Conservation (phyloP, 2,113 vertebrate species). For the Bombycilla garrulus region DNA sequence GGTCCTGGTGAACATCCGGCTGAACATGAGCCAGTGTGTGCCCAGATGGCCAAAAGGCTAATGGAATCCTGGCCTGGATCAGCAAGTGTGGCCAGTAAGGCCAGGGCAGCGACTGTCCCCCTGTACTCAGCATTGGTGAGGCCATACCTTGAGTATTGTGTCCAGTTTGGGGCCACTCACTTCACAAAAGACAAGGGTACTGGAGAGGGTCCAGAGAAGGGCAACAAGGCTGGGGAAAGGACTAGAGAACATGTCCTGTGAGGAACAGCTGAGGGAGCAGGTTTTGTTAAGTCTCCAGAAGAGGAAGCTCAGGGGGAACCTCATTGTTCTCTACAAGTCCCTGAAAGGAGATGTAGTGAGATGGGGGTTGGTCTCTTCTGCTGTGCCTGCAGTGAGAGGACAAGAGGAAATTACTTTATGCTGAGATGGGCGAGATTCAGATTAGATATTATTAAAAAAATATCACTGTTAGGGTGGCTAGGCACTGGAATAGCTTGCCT, state of each 20-base stretch:
- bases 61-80: neutral
- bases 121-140: neutral
- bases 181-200: neutral
- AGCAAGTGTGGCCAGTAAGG: neutral
- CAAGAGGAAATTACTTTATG: neutral
- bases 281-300: neutral
- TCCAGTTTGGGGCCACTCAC: neutral
- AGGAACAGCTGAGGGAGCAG: neutral
- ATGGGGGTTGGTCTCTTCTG: rapidly evolving
- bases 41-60: neutral
- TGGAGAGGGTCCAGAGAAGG: neutral
- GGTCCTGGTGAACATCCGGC: neutral
- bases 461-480: neutral
- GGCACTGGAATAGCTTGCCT: neutral
- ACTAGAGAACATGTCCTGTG: neutral
- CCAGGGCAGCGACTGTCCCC: rapidly evolving
- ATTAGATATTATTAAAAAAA: neutral
- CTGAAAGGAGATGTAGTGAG: neutral
- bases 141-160: neutral
- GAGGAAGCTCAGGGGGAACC: neutral
- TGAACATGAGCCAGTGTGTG: neutral
- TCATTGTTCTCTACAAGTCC: neutral
- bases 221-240: neutral
- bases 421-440: neutral
- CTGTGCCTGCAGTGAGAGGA: neutral